Evolutionary conservation across 2,888 invertebrate genomes (phyloP).

Genomic region (Epirrhoe tristata): DNA sequence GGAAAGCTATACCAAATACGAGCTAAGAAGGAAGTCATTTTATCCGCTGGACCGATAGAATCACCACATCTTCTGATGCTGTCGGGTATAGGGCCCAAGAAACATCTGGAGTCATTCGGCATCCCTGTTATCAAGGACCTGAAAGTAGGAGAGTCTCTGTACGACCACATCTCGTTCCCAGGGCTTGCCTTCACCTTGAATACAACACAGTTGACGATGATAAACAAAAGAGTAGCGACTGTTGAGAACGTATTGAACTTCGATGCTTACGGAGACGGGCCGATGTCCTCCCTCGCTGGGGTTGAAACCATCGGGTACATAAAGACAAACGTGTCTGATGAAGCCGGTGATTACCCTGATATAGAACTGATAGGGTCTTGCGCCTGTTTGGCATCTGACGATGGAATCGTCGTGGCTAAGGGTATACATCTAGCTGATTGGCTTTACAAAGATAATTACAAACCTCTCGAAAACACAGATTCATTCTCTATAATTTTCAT

Average conservation of each 20-base stretch:
- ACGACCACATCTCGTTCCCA: constrained; percentile 88
- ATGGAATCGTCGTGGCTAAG: constrained; percentile 73
- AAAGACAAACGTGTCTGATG: constrained; percentile 84
- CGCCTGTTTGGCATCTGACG: constrained; percentile 85
- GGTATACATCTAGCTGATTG: constrained; percentile 71
- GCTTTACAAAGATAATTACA: constrained; percentile 72
- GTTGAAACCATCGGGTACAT: constrained; percentile 86
- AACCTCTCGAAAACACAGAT: constrained; percentile 72
- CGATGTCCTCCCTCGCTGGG: constrained; percentile 82
- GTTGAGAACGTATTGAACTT: constrained; percentile 66
- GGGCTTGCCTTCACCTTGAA: constrained; percentile 84
- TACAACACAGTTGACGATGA: constrained; percentile 64
- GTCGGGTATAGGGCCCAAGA: constrained; percentile 87
- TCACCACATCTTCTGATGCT: constrained; percentile 91
- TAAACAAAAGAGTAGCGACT: constrained; percentile 61
- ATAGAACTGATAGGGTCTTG: constrained; percentile 87
- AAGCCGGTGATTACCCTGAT: constrained; percentile 85
- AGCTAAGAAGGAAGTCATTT: constrained; percentile 83
- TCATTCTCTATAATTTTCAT: constrained; percentile 83
- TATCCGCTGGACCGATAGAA: constrained; percentile 91
- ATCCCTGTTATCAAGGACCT: constrained; percentile 87
- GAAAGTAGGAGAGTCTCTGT: constrained; percentile 88
- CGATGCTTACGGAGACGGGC: constrained; percentile 78
- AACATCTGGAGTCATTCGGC: constrained; percentile 83
- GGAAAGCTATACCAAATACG: constrained; percentile 74